Evolutionary conservation across 2,888 invertebrate genomes (phyloP).

Genomic region (Pristionchus entomophagus): DNA sequence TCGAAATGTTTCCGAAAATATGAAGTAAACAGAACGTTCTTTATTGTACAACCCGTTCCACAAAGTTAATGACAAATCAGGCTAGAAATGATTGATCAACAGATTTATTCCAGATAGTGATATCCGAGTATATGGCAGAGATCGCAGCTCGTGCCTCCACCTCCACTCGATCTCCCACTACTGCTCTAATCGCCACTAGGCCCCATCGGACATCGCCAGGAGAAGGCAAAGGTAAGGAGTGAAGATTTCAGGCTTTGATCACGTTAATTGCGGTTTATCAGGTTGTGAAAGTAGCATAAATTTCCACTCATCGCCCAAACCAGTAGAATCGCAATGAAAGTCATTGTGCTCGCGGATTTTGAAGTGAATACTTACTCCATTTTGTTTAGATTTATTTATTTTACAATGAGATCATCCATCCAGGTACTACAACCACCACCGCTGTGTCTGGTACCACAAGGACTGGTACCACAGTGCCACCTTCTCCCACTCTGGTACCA

Average conservation of each 20-base stretch:
- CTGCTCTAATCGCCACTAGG: not conserved
- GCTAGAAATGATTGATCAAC: no score
- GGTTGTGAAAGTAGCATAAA: no score
- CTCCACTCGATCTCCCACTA: not conserved
- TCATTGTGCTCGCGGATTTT: no score
- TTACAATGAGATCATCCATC: no score
- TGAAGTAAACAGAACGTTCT: not conserved
- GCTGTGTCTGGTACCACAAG: not conserved
- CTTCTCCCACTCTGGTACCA: not conserved
- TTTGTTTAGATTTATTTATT: no score
- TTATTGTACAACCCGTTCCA: no score
- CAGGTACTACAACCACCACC: not conserved
- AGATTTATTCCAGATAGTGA: not conserved
- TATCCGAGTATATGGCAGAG: not conserved
- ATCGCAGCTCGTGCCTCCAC: not conserved
- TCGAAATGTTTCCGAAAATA: not conserved
- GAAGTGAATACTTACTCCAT: no score
- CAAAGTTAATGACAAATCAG: no score
- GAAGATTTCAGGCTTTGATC: not conserved
- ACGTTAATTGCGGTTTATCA: no score
- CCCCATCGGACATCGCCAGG: conserved; percentile 21
- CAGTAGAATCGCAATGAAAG: no score
- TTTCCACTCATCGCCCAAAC: no score
- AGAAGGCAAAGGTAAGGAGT: not conserved
- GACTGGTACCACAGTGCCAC: no score